Base-by-base conservation (phyloP, 2,113 vertebrate species). In the Caretta caretta region DNA sequence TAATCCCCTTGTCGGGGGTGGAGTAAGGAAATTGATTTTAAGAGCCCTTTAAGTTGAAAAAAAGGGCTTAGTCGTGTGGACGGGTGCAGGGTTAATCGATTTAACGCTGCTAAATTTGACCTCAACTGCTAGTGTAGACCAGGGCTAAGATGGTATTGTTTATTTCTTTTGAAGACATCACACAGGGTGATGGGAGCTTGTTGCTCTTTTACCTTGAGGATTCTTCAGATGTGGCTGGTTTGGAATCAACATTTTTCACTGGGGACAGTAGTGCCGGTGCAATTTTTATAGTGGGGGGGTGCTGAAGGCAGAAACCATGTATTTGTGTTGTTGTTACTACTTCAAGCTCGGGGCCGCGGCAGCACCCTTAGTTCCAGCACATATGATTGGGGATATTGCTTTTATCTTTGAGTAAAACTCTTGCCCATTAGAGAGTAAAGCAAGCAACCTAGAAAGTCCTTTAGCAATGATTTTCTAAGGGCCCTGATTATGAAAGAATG, bases 171-270 rank as follows among this genome's bases (percentile, higher is more conserved):
- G 50, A 54, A 76, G 22, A 86, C 11, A 24, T 42, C 9, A 8
- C 69, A 75, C 10, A 25, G 4, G 81, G 3, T 59, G 48, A 29
- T 0, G 4, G 10, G n/a, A 22, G 20, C 16, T 22, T 72, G 65
- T 75, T 75, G 69, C 10, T 42, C 20, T 42, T 65, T 75, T 38
- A 17, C 22, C 22, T 8, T 42, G 38, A 42, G 9, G 38, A 42
- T 75, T 75, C 20, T 42, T 75, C 69, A 3, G 11, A 4, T 75
- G 22, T 24, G 38, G n/a, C 69, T 24, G 22, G n/a, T 75, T 75
- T 75, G 27, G 27, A 62, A 84, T 8, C 9, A 46, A n/a, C 27
- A 14, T 27, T 88, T 91, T 83, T 90, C 79, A 48, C 14, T 65
- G 31, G 10, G 84, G 81, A 86, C 31, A 35, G 56, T 57, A 57